A percentile compares a stretch with the other conserved stretches of the same genome.
Evolutionary conservation across 2,797 vertebrate genomes (phyloP).

Genomic region (Poecilia wingei): DNA sequence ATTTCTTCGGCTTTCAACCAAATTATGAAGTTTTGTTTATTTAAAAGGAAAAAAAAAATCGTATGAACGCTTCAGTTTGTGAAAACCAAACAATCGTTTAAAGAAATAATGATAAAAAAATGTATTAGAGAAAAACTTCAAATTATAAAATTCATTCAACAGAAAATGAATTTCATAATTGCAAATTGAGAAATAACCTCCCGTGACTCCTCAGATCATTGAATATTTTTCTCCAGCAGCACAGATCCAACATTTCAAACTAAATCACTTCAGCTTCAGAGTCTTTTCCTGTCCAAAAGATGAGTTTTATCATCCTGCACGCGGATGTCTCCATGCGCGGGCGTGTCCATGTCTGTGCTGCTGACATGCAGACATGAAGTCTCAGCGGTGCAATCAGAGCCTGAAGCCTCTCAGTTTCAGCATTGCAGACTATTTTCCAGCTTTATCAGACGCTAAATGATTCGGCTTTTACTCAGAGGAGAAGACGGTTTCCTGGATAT

Average conservation of each 20-base stretch:
- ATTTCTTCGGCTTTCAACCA: neutral
- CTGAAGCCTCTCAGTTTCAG: constrained; percentile 2
- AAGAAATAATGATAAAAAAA: neutral
- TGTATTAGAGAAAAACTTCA: neutral
- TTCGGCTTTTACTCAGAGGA: neutral
- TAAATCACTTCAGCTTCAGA: neutral
- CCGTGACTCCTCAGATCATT: neutral
- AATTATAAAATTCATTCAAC: neutral
- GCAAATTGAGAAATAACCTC: neutral
- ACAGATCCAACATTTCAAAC: neutral
- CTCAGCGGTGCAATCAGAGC: constrained; percentile 4
- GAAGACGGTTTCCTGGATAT: neutral
- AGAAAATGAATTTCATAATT: neutral
- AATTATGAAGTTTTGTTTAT: neutral
- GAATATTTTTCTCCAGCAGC: neutral
- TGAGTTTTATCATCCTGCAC: neutral
- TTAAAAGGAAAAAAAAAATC: neutral
- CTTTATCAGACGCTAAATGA: neutral
- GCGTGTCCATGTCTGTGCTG: constrained; percentile 8
- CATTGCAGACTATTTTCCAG: neutral
- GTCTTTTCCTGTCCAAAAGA: neutral
- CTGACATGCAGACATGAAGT: neutral
- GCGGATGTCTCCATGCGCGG: neutral
- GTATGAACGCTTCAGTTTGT: neutral
- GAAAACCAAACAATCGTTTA: neutral